phyloP scores from a whole-genome alignment of 2,113 vertebrate genomes.

The Apeltes quadracus region DNA sequence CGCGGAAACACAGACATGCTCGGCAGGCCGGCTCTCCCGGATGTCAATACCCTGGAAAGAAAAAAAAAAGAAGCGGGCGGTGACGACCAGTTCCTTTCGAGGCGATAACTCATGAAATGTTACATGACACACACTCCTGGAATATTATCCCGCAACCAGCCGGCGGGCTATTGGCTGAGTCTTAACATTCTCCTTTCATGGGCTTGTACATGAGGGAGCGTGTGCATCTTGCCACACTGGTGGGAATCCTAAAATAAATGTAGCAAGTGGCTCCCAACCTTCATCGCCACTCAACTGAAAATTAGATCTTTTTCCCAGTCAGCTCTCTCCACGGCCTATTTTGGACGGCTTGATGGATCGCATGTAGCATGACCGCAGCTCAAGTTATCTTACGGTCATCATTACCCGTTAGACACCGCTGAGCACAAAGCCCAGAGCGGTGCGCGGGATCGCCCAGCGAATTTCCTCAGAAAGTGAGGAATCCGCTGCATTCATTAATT shows the following conservation, averaged over 20 bases:
- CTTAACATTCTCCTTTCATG: constrained; percentile 83
- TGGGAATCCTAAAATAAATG: constrained; percentile 86
- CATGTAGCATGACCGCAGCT: constrained; percentile 69
- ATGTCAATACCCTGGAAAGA: constrained; percentile 67
- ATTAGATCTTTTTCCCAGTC: constrained; percentile 80
- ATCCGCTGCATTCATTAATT: constrained; percentile 31
- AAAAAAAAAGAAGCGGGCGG: constrained; percentile 39
- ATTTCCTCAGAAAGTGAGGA: constrained; percentile 14
- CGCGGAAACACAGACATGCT: constrained; percentile 66
- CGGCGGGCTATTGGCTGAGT: constrained; percentile 72
- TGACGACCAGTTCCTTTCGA: constrained; percentile 73
- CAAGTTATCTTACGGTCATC: constrained; percentile 63
- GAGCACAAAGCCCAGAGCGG: constrained; percentile 1
- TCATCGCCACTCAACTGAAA: constrained; percentile 79
- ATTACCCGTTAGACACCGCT: constrained; percentile 22
- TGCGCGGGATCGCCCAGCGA: constrained; percentile 14
- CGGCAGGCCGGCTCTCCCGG: constrained; percentile 50
- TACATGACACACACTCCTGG: constrained; percentile 83
- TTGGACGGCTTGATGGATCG: constrained; percentile 73
- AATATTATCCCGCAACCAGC: constrained; percentile 81
- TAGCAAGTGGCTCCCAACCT: constrained; percentile 79
- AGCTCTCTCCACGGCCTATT: constrained; percentile 77
- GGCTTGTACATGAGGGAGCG: constrained; percentile 74
- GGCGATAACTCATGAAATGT: constrained; percentile 83
- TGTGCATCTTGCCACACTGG: constrained; percentile 78